Conservation (phyloP, 2,113 vertebrate species). For the Gopherus flavomarginatus region DNA sequence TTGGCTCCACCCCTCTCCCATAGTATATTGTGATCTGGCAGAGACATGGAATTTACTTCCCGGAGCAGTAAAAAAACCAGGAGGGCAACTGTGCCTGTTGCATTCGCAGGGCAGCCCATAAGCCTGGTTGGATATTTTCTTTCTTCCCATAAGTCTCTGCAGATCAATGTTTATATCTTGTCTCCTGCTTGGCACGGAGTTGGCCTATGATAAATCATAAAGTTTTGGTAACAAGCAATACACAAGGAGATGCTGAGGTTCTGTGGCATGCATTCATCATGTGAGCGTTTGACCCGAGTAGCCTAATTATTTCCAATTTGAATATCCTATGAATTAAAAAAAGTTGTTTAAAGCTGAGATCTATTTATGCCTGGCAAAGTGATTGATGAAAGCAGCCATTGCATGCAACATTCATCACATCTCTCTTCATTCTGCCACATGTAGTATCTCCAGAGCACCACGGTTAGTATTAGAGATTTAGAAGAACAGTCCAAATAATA, state of each 20-base stretch:
- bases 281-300: neutral
- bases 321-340: neutral
- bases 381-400: neutral
- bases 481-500: neutral
- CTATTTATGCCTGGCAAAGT: constrained; percentile 11
- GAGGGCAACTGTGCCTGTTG: neutral
- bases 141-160: neutral
- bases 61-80: neutral
- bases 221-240: neutral
- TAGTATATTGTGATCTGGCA: neutral
- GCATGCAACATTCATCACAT: neutral
- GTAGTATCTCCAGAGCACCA: neutral
- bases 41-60: no score
- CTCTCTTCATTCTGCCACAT: neutral
- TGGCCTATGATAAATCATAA: neutral
- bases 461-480: neutral
- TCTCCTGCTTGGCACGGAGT: fast-evolving
- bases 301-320: neutral
- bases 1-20: no score
- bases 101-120: neutral
- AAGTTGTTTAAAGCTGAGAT: neutral
- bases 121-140: neutral
- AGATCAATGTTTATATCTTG: neutral
- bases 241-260: neutral
- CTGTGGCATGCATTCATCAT: constrained; percentile 5